phyloP scores from a whole-genome alignment of 2,888 invertebrate species.

The Spodoptera exigua region DNA sequence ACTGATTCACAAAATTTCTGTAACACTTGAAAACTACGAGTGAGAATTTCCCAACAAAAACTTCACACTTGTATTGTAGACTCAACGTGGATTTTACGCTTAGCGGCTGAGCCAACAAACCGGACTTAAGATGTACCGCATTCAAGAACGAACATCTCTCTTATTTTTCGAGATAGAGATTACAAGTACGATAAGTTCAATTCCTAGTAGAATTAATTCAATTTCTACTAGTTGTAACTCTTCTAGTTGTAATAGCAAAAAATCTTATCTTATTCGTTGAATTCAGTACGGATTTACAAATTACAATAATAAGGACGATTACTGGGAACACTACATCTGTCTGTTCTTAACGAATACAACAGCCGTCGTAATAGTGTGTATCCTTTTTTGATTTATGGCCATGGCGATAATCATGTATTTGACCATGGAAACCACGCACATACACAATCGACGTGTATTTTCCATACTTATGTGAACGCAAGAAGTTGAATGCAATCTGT shows the following conservation, averaged over 20 bases:
- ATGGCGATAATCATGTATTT: constrained; percentile 53
- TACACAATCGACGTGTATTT: constrained; percentile 39
- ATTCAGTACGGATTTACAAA: no score
- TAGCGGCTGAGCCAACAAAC: neutral
- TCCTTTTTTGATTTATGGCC: constrained; percentile 32
- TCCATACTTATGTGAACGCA: constrained; percentile 39
- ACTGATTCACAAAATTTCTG: constrained; percentile 15
- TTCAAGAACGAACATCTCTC: neutral
- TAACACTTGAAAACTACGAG: neutral
- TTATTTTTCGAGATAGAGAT: no score
- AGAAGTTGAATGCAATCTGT: constrained; percentile 38
- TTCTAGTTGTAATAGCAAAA: no score
- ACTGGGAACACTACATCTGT: neutral
- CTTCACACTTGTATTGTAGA: neutral
- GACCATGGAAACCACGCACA: constrained; percentile 50
- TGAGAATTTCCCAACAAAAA: constrained; percentile 22
- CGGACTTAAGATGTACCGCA: constrained; percentile 8
- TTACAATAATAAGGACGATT: no score
- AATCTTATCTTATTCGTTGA: no score
- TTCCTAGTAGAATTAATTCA: no score
- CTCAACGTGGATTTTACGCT: constrained; percentile 29
- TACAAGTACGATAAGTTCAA: no score
- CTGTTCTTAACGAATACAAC: constrained; percentile 35
- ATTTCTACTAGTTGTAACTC: no score
- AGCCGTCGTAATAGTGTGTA: no score